phyloP scores from a whole-genome alignment of 2,888 invertebrate species.

The Tipula vernalis region DNA sequence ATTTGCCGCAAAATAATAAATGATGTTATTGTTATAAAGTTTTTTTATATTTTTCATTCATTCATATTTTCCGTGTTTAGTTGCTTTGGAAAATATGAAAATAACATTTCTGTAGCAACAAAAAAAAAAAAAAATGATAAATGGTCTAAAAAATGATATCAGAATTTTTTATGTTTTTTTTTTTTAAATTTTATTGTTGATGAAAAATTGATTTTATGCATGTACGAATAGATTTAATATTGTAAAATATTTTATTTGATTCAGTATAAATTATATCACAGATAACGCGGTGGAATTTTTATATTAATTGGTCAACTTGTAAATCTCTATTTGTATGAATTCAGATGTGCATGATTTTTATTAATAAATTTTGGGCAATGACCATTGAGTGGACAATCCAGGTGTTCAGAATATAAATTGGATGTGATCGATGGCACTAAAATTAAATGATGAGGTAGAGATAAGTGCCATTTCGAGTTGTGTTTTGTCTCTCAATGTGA shows the following conservation, averaged over 20 bases:
- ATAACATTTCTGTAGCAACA: background rate
- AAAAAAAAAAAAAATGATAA: background rate
- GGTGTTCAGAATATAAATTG: too few species aligned
- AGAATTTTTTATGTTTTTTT: background rate
- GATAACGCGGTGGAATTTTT: background rate
- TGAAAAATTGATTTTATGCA: background rate
- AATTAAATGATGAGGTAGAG: too few species aligned
- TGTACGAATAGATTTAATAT: background rate
- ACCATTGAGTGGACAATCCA: too few species aligned
- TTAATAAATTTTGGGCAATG: too few species aligned
- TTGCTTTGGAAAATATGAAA: background rate
- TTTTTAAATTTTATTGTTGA: background rate
- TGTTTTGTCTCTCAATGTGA: too few species aligned
- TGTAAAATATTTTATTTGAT: background rate
- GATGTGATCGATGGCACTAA: too few species aligned
- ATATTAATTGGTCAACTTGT: background rate
- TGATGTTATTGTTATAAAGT: background rate
- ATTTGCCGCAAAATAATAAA: conserved; percentile 4
- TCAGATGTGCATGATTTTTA: too few species aligned
- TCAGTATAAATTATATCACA: background rate
- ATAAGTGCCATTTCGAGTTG: too few species aligned
- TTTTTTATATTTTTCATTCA: background rate
- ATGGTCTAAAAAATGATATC: background rate
- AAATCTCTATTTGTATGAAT: background rate
- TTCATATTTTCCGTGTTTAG: background rate